Base-by-base conservation (phyloP, 2,797 vertebrate species). In the Apogon talboti region DNA sequence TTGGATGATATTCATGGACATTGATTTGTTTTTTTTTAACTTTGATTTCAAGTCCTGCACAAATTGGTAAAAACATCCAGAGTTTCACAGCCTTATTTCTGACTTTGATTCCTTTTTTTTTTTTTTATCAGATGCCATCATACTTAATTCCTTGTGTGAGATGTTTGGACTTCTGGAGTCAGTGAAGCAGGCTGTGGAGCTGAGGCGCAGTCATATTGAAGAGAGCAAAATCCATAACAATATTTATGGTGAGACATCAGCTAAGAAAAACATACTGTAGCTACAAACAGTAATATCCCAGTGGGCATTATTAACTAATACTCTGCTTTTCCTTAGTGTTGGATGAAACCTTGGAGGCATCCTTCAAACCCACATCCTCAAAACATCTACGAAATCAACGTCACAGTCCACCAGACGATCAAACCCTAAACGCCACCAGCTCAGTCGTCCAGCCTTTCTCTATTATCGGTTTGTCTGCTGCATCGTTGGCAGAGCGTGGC, bases 81-180 rank as follows among this genome's bases (percentile, higher is more conserved):
- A 1, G 0, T 56, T 37, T 49, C 49, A 43, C n/a, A 54, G 44
- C 15, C 40, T 53, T 8, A 16, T 21, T 35, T 14, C 15, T 66
- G 37, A 73, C 41, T 18, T 35, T 35, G 33, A 35, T 35, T 28
- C 24, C 24, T 9, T 13, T 79, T 59, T 6, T 65, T 72, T 82
- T 79, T 10, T 68, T 79, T 74, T 69, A 5, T 79, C 86, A 98
- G 96, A 98, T 92, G 96, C 94, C 41, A 91, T 95, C 18, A 92
- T 96, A 65, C 89, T 98, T 70, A 96, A 96, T 89, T 96, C 95
- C 0, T 91, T 97, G 19, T 96, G 96, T 60, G 95, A 97, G 87
- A 97, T 96, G 11, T 96, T 97, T 91, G 96, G 95, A 52, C 91
- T 97, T 30, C 93, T 97, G 88, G 96, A 97, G 86, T 96, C 95